Conservation (phyloP, 2,113 vertebrate genomes). For the Dipodomys ordii region DNA sequence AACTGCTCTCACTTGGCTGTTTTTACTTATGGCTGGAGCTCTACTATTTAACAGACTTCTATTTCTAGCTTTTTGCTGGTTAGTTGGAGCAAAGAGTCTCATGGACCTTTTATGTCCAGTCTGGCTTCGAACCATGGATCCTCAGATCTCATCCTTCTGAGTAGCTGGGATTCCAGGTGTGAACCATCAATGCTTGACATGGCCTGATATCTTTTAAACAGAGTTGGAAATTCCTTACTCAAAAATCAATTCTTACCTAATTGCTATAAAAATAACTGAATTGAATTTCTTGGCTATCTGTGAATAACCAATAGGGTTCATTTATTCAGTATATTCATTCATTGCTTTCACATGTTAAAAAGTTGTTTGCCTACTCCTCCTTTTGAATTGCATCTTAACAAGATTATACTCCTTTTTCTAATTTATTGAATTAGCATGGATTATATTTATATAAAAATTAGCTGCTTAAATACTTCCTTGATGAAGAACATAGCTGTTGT, state of each 20-base stretch:
- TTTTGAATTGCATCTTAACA: conserved; percentile 88
- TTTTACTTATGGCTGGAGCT: too few species aligned
- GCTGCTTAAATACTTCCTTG: conserved; percentile 84
- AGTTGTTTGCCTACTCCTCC: conserved; percentile 87
- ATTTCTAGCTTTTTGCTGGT: too few species aligned
- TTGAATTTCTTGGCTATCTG: conserved; percentile 80
- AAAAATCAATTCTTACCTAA: conserved; percentile 81
- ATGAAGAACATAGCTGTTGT: conserved; percentile 85
- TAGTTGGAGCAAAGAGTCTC: too few species aligned
- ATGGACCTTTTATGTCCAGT: too few species aligned
- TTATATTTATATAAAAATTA: conserved; percentile 88
- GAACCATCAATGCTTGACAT: too few species aligned
- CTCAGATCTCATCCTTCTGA: too few species aligned
- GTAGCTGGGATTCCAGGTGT: too few species aligned
- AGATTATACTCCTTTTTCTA: conserved; percentile 89
- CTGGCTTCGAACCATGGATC: too few species aligned
- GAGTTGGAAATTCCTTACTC: conserved; percentile 51
- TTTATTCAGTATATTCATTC: conserved; percentile 75
- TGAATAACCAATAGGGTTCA: conserved; percentile 88
- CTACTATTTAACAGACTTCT: too few species aligned
- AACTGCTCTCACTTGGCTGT: too few species aligned
- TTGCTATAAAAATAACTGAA: conserved; percentile 82
- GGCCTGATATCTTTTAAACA: conserved; percentile 38
- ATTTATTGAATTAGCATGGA: conserved; percentile 87
- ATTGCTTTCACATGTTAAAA: conserved; percentile 85